Evolutionary conservation across 2,113 vertebrate genomes (phyloP).

Genomic region (human (Homo sapiens)): DNA sequence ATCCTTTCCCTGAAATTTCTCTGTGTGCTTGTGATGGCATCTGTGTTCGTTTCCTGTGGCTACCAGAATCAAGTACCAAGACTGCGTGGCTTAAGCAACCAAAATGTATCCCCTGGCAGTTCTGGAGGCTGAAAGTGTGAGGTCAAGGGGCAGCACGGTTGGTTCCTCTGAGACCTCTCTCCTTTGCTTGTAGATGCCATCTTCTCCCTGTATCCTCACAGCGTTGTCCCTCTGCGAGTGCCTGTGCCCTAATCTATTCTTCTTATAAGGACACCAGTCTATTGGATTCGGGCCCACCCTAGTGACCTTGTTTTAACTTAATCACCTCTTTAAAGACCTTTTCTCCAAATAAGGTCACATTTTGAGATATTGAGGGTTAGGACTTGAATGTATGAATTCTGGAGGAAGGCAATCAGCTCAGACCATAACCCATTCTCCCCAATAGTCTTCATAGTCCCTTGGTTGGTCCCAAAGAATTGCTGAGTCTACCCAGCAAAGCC

Average conservation of each 20-base stretch:
- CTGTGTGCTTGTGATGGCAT: rapidly evolving
- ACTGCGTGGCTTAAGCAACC: too few species aligned
- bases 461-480: not conserved
- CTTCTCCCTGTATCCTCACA: not conserved
- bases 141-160: not conserved
- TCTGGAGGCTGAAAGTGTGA: not conserved
- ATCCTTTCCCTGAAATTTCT: not conserved
- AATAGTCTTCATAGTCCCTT: not conserved
- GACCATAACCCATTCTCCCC: not conserved
- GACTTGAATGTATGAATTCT: not conserved
- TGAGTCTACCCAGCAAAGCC: too few species aligned
- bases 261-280: not conserved
- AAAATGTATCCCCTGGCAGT: not conserved
- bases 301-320: not conserved
- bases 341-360: not conserved
- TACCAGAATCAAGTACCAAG: not conserved
- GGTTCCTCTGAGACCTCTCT: not conserved
- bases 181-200: rapidly evolving
- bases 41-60: not conserved
- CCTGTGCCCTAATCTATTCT: not conserved
- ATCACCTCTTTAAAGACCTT: not conserved
- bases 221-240: not conserved
- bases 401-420: not conserved
- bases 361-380: not conserved
- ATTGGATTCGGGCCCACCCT: too few species aligned